Base-by-base conservation (phyloP, 2,888 invertebrate species). In the Cryptophagus acutangulus region DNA sequence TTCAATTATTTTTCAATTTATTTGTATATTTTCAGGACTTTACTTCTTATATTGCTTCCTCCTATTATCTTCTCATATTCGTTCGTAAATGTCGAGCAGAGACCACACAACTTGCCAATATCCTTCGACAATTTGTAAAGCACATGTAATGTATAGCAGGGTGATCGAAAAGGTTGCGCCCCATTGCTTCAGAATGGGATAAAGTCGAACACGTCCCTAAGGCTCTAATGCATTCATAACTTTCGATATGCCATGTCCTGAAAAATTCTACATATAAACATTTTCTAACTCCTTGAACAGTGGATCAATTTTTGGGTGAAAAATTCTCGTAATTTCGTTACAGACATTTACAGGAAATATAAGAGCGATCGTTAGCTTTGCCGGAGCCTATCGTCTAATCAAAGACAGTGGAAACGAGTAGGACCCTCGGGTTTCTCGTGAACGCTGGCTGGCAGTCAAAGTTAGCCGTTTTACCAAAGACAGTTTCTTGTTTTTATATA, bases 171-270 rank as follows among this genome's bases (percentile, higher is more conserved):
- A 48, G 51, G 53, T 48, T 55, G 54, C 55, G 50, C 53, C 51
- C 58, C 53, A 57, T 53, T 53, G 51, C 15, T 31, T 31, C 31
- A 41, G 41, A 55, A 58, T 54, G 49, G 58, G 50, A 54, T 55
- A 54, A 54, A 59, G 55, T 58, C 48, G 55, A 54, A 55, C 54
- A 54, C 52, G 54, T 55, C 55, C 55, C 53, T 47, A 36, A 52
- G 52, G 52, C 51, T 46, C 52, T 58, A 59, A 61, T 61, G 58
- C 58, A 60, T 60, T 58, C 61, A 60, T 60, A 61, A 59, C 59
- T 58, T 61, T 57, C 54, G 53, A 58, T 59, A 56, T 49, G 52
- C 52, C 52, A 49, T 57, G 55, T 57, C 54, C n/a, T n/a, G n/a
- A n/a, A n/a, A n/a, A n/a, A n/a, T n/a, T n/a, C n/a, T n/a, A n/a